Evolutionary conservation across 1,140 invertebrate genomes (phyloP).

Genomic region (Brachystomella parvula): DNA sequence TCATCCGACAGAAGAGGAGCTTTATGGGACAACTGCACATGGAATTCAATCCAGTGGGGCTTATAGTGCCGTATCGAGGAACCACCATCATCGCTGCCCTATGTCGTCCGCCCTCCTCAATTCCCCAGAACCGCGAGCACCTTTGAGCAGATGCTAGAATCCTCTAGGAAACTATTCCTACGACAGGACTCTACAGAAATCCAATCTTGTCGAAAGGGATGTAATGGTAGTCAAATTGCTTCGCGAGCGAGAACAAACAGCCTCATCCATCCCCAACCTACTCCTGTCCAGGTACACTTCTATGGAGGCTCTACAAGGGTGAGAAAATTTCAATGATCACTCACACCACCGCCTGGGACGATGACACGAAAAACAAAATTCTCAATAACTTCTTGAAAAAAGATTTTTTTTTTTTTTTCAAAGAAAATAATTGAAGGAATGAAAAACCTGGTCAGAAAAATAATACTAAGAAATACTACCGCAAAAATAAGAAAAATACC

Average conservation of each 20-base stretch:
- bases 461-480: too few species aligned
- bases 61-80: background rate
- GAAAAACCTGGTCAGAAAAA: too few species aligned
- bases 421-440: background rate
- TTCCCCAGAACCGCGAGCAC: too few species aligned
- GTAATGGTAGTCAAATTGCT: conserved; percentile 23
- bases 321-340: background rate
- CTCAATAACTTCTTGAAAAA: too few species aligned
- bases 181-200: conserved; percentile 8
- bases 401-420: background rate
- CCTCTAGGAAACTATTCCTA: background rate
- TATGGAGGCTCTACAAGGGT: background rate
- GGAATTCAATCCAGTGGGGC: background rate
- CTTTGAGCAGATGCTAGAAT: background rate
- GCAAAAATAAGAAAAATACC: background rate
- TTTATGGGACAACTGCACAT: conserved; percentile 36
- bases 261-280: conserved; percentile 17
- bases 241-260: conserved; percentile 15
- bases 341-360: too few species aligned
- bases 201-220: conserved; percentile 24
- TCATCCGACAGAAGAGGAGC: conserved; percentile 31
- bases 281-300: conserved; percentile 5
- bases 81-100: background rate
- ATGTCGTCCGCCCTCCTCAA: too few species aligned
- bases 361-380: too few species aligned